Conservation (phyloP, 2,797 vertebrate species). For the Lophius americanus region DNA sequence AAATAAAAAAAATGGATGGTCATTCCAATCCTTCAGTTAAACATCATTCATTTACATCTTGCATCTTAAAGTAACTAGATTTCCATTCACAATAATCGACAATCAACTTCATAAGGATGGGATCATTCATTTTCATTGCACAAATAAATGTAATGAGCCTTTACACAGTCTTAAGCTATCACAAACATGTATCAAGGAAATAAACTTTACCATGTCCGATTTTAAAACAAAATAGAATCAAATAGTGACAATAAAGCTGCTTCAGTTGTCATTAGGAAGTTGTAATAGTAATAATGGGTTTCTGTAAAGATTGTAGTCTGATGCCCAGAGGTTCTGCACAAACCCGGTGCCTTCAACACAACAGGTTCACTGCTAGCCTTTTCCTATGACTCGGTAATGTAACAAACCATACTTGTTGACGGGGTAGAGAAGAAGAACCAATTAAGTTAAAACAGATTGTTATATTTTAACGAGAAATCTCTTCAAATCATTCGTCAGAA, state of each 20-base stretch:
- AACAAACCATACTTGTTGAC: not conserved
- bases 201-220: no score
- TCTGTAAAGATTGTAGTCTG: not conserved
- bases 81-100: conserved; percentile 25
- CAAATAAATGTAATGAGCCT: conserved; percentile 33
- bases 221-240: no score
- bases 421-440: no score
- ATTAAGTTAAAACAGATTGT: not conserved
- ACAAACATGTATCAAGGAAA: not conserved
- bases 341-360: not conserved
- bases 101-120: conserved; percentile 20
- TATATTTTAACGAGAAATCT: not conserved
- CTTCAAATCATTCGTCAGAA: not conserved
- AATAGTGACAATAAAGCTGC: no score
- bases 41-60: conserved; percentile 22
- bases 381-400: not conserved
- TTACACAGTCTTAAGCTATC: conserved; percentile 14
- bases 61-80: conserved; percentile 10
- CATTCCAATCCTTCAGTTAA: conserved; percentile 42
- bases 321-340: not conserved
- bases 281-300: not conserved
- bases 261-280: no score
- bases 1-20: conserved; percentile 16
- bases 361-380: not conserved
- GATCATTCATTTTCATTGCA: conserved; percentile 11